Evolutionary conservation across 2,797 vertebrate species (phyloP).

Genomic region (Lutjanus argentimaculatus): DNA sequence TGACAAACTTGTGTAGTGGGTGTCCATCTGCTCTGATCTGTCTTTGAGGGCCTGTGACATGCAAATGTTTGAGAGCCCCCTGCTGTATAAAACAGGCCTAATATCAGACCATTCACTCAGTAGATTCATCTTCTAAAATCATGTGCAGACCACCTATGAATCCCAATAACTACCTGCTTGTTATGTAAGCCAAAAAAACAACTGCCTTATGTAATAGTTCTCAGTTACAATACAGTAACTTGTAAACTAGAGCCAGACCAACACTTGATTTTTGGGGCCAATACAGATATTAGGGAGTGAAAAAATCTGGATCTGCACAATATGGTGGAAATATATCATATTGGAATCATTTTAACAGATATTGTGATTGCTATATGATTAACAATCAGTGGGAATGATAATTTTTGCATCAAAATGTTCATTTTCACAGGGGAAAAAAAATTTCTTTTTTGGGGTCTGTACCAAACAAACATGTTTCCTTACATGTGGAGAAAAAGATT

Average conservation of each 20-base stretch:
- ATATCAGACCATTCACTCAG: neutral
- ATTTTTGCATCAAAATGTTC: too few relatives aligned
- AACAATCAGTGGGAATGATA: too few relatives aligned
- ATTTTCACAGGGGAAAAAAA: too few relatives aligned
- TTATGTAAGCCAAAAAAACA: neutral
- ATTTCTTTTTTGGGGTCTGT: too few relatives aligned
- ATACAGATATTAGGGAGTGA: too few relatives aligned
- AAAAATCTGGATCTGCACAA: too few relatives aligned
- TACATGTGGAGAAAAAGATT: too few relatives aligned
- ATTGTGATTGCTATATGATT: too few relatives aligned
- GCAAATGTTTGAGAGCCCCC: conserved; percentile 41
- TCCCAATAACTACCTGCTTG: neutral
- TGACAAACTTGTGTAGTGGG: neutral
- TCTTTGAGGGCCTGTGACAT: neutral
- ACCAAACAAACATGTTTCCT: too few relatives aligned
- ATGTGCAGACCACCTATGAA: neutral
- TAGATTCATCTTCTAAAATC: neutral
- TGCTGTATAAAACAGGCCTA: conserved; percentile 28
- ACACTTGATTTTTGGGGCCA: too few relatives aligned
- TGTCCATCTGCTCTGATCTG: neutral
- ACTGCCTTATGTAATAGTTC: neutral
- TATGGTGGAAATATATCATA: too few relatives aligned
- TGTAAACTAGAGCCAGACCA: neutral
- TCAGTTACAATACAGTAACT: neutral
- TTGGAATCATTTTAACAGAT: too few relatives aligned